Evolutionary conservation across 2,113 vertebrate species (phyloP), one percentile per base, ranked within the genome.

Genomic region (Petrocephalus zakoni): DNA sequence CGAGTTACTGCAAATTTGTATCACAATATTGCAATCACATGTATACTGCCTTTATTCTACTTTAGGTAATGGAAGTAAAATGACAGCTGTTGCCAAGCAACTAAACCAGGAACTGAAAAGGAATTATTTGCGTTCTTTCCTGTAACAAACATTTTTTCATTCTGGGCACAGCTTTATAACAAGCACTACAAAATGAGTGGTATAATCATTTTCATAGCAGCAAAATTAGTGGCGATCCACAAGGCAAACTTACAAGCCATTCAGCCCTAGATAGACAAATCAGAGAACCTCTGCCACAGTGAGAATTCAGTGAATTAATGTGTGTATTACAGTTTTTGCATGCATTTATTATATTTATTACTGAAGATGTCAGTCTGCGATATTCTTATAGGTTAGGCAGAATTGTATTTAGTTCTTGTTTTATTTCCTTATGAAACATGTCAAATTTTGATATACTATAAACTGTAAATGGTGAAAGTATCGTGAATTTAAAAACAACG

Each of bases 61-160:
- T 37, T 42, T 42, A 78, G 17, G 21, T 83, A 21, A 83, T 47
- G 42, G 37, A 22, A 49, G 11, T 47, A 47, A 82, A 83, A 49
- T 47, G 42, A 83, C 46, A 49, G 46, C 46, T 83, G 81, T 83
- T 83, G 42, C 81, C 81, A 83, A n/a, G 81, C 81, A 83, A 83
- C 81, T 83, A 49, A 83, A 83, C 46, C 19, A 83, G 22, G 29
- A 78, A 9, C 42, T 46, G 9, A 83, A 83, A 25, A 47, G 46
- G 46, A 83, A 83, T 47, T 82, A 15, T 17, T 82, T 46, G 46
- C 22, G 46, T 83, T 47, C 81, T 83, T 83, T 49, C 81, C 46
- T 22, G 19, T 83, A 10, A 83, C 81, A 22, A 83, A 83, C 17
- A 82, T 75, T 47, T 4, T 83, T 22, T 83, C 46, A 47, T 22